Evolutionary conservation across 2,797 vertebrate genomes (phyloP), one percentile per base, ranked within the genome.

Genomic region (Amblyraja radiata): DNA sequence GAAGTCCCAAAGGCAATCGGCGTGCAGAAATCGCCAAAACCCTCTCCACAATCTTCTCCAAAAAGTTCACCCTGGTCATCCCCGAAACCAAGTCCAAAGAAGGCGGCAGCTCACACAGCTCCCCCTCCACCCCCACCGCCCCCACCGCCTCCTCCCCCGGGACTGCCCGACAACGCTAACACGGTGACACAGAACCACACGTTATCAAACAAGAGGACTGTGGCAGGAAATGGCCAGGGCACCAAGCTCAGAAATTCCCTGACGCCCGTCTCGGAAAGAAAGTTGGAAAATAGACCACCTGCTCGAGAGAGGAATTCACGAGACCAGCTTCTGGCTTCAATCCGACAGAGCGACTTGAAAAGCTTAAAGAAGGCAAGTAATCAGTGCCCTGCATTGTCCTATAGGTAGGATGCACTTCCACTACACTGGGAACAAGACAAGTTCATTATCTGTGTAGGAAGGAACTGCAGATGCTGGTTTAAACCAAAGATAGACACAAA

Each of bases 301-400:
- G 93, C 94, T 0, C 96, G 97, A 84, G 96, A 97, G 94, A 97
- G 97, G 95, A 99, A 98, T 96, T 97, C 98, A 0, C 97, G 98
- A 93, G 99, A 99, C 96, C 98, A 99, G 96, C 97, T 99, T 93
- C 96, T 99, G 84, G 98, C 97, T 0, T 99, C 99, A 39, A 99
- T 99, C 95, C 97, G 98, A 94, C 97, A 96, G 94, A 98, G 95
- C 96, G 96, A 97, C 94, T 94, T 96, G 46, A 97, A 97, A 95
- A 96, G 97, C 94, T 97, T 99, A 94, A 99, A 98, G 96, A 99
- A 99, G 98, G 97, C 97, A 95, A 94, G 96, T 93, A 91, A 74
- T 23, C 68, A 7, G 13, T 74, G 46, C 58, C 10, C 68, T 76
- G 46, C 14, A 9, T 88, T 88, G n/a, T 68, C 61, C 21, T 9